Percentiles rank a stretch among this genome's conserved stretches.
phyloP scores from a whole-genome alignment of 2,888 invertebrate genomes.

The Polydrusus cervinus region DNA sequence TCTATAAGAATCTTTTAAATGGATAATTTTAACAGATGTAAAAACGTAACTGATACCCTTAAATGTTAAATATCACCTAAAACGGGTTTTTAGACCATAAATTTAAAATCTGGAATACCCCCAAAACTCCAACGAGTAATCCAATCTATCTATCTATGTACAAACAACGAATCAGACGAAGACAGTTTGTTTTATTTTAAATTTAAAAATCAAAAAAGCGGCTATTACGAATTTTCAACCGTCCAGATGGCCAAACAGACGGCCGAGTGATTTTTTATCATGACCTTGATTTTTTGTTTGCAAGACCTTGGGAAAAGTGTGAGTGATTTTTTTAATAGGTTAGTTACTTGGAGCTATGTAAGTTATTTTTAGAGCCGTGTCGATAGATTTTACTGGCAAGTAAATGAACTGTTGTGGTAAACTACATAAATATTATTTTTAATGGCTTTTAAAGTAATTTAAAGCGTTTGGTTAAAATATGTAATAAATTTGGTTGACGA shows the following conservation, averaged over 20 bases:
- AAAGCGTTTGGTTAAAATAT: neutral
- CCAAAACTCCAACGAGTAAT: too few species aligned
- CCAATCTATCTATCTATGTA: too few species aligned
- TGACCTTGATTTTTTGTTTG: slow-evolving; percentile 32
- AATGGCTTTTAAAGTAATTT: slow-evolving; percentile 3
- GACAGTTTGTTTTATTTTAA: slow-evolving; percentile 12
- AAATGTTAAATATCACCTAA: too few species aligned
- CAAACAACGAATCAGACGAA: too few species aligned
- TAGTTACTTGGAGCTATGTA: slow-evolving; percentile 16
- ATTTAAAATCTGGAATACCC: too few species aligned
- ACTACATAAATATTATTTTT: slow-evolving; percentile 14
- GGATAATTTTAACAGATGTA: too few species aligned
- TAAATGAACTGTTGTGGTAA: slow-evolving; percentile 27
- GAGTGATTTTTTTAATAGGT: slow-evolving; percentile 13
- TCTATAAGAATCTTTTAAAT: too few species aligned
- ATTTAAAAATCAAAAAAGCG: slow-evolving; percentile 10
- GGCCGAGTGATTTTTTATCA: slow-evolving; percentile 22
- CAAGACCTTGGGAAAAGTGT: slow-evolving; percentile 20
- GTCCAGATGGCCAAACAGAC: slow-evolving; percentile 38
- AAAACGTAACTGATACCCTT: too few species aligned
- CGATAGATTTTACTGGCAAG: slow-evolving; percentile 25
- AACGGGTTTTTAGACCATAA: too few species aligned
- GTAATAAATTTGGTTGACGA: neutral
- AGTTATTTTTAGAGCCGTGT: slow-evolving; percentile 13
- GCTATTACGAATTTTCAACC: slow-evolving; percentile 16